phyloP scores from a whole-genome alignment of 2,888 invertebrate genomes.

The Drosophila rubida region DNA sequence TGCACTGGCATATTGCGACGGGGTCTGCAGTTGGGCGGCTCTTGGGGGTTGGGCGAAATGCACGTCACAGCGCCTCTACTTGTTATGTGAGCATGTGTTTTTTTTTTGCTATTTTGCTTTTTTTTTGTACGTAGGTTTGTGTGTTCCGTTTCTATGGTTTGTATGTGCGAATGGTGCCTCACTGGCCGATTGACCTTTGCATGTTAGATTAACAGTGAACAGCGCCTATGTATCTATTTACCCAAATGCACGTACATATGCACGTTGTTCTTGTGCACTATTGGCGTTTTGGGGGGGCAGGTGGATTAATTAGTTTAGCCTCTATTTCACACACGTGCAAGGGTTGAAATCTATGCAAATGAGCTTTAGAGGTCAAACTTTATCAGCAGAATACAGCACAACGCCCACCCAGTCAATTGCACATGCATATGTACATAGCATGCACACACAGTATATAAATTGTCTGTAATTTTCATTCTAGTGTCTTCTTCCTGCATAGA shows the following conservation, averaged over 20 bases:
- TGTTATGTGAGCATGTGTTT: slow-evolving; percentile 1
- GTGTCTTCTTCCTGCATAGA: slow-evolving; percentile 72
- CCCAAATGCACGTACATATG: not conserved
- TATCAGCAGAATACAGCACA: slow-evolving; percentile 54
- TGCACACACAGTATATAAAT: slow-evolving; percentile 41
- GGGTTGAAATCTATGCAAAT: slow-evolving; percentile 64
- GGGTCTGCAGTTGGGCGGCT: slow-evolving; percentile 1
- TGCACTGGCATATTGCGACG: not conserved
- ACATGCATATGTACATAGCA: slow-evolving; percentile 6
- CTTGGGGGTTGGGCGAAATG: slow-evolving; percentile 12
- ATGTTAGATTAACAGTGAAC: slow-evolving; percentile 77
- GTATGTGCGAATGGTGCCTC: slow-evolving; percentile 41
- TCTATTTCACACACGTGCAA: slow-evolving; percentile 62
- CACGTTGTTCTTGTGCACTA: not conserved
- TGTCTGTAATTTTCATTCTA: slow-evolving; percentile 72
- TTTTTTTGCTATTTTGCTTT: not conserved
- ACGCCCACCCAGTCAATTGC: slow-evolving; percentile 45
- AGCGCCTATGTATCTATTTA: not conserved
- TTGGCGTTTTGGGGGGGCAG: slow-evolving; percentile 14
- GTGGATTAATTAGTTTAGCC: slow-evolving; percentile 68
- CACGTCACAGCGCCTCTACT: slow-evolving; percentile 8
- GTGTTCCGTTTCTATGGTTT: not conserved
- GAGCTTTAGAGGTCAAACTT: slow-evolving; percentile 67
- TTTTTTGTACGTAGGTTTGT: not conserved
- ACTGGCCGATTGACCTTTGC: slow-evolving; percentile 80